Evolutionary conservation across 2,113 vertebrate genomes (phyloP).

Genomic region (Antechinus stuartii): DNA sequence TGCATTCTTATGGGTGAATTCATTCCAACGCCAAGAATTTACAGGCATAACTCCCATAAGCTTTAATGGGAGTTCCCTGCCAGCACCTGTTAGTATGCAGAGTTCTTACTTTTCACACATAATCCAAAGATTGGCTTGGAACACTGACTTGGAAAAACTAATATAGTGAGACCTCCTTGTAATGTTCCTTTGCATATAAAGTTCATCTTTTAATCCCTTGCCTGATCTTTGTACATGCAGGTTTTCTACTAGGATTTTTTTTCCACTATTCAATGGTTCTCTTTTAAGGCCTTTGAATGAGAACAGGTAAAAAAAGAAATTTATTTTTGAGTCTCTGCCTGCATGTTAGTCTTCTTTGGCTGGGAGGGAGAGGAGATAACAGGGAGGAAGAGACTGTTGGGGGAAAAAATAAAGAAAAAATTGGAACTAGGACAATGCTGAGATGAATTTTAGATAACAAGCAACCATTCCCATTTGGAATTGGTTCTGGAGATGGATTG

Average conservation of each 20-base stretch:
- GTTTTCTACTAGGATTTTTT: conserved; percentile 70
- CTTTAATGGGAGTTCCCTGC: conserved; percentile 75
- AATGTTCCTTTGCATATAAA: conserved; percentile 68
- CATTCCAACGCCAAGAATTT: conserved; percentile 76
- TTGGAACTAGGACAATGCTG: neutral
- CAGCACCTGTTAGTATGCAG: conserved; percentile 76
- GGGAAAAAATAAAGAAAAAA: neutral
- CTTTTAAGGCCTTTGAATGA: conserved; percentile 28
- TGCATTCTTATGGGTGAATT: conserved; percentile 74
- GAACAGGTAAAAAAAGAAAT: conserved; percentile 13
- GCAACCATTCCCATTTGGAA: conserved; percentile 16
- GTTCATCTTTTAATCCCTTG: conserved; percentile 71
- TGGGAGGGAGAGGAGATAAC: neutral
- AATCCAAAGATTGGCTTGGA: conserved; percentile 73
- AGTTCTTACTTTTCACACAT: conserved; percentile 77
- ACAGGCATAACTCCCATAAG: conserved; percentile 74
- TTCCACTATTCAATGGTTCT: conserved; percentile 36
- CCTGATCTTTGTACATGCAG: conserved; percentile 61
- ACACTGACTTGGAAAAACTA: conserved; percentile 70
- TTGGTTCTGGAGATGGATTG: neutral
- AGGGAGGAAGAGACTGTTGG: conserved; percentile 15
- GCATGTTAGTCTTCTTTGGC: neutral
- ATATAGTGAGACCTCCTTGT: conserved; percentile 58
- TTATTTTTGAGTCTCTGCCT: conserved; percentile 3
- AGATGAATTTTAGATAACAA: conserved; percentile 23